Evolutionary conservation across 1,140 invertebrate species (phyloP).

Genomic region (Yoshiicerus persimilis): DNA sequence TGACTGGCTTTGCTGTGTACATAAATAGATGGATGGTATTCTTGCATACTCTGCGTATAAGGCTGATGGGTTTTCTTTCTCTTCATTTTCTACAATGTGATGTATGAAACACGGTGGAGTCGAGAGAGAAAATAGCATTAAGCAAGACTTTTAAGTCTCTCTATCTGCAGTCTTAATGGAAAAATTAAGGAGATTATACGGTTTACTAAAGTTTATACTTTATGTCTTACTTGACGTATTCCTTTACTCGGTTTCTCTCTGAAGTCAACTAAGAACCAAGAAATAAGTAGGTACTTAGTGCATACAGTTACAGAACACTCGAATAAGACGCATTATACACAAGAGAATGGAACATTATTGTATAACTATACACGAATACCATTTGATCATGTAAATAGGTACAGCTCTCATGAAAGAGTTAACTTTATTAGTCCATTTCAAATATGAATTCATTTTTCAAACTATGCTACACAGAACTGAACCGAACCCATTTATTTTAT

Average conservation of each 20-base stretch:
- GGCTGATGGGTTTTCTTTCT: not conserved
- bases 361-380: not conserved
- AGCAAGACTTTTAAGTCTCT: conserved; percentile 11
- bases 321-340: not conserved
- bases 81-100: not conserved
- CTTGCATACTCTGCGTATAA: not conserved
- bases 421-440: not conserved
- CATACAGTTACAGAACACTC: not conserved
- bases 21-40: not conserved
- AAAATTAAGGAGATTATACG: conserved; percentile 28
- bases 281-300: not conserved
- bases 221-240: not conserved
- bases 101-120: conserved; percentile 6
- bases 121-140: conserved; percentile 17
- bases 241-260: not conserved
- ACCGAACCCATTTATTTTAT: conserved; percentile 36
- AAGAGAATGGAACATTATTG: not conserved
- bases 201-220: conserved; percentile 23
- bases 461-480: not conserved
- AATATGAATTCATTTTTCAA: not conserved
- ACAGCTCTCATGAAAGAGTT: not conserved
- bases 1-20: not conserved
- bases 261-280: not conserved
- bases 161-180: conserved; percentile 12
- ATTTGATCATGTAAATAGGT: not conserved